phyloP scores from a whole-genome alignment of 2,797 vertebrate species.

The Sciurus vulgaris region DNA sequence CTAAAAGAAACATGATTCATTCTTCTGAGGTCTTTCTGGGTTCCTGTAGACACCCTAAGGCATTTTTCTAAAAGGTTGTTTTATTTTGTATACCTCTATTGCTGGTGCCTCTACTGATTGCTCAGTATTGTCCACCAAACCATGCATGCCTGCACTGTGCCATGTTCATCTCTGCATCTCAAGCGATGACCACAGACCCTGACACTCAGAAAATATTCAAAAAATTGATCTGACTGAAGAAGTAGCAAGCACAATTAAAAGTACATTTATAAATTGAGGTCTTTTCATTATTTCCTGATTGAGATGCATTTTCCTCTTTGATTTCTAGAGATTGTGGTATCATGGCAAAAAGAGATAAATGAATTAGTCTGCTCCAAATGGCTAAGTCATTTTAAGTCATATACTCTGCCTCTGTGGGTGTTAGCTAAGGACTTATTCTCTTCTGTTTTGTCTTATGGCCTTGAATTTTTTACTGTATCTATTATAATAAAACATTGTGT shows the following conservation, averaged over 20 bases:
- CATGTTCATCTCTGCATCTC: not conserved
- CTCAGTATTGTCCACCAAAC: not conserved
- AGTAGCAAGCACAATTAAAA: not conserved
- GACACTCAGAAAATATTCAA: not conserved
- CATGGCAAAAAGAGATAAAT: not conserved
- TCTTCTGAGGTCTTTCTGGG: not conserved
- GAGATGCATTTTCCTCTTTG: slow-evolving; percentile 1
- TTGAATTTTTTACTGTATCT: not conserved
- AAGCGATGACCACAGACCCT: not conserved
- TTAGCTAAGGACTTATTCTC: not conserved
- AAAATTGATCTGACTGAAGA: not conserved
- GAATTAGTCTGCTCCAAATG: not conserved
- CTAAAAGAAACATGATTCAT: not conserved
- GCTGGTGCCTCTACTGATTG: not conserved
- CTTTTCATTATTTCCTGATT: not conserved
- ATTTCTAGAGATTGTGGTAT: not conserved
- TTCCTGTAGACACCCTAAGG: not conserved
- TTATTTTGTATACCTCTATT: not conserved
- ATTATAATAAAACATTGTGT: not conserved
- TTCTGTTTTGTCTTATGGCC: not conserved
- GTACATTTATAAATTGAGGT: not conserved
- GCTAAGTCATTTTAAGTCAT: not conserved
- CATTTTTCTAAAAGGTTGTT: not conserved
- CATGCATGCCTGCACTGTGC: not conserved
- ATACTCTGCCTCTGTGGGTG: not conserved